phyloP scores from a whole-genome alignment of 2,113 vertebrate genomes.

The Daboia siamensis region DNA sequence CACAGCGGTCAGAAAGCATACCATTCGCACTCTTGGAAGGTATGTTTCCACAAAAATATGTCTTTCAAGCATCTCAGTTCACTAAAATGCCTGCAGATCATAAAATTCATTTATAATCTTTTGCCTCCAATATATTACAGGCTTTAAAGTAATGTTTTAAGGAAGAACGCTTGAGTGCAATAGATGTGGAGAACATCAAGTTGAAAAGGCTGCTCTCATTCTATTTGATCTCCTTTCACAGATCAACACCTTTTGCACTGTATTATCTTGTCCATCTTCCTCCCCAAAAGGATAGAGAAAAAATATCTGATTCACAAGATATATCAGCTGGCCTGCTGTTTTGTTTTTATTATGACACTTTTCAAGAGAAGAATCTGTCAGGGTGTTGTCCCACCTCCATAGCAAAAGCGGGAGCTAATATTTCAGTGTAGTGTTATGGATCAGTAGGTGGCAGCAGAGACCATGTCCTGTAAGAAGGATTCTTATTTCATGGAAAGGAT shows the following conservation, averaged over 20 bases:
- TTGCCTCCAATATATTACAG: not conserved
- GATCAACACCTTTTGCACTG: not conserved
- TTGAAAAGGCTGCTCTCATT: not conserved
- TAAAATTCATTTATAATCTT: not conserved
- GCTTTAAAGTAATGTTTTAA: not conserved
- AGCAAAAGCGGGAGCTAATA: not conserved
- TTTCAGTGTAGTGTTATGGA: too few relatives aligned
- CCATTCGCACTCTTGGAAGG: not conserved
- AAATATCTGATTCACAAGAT: not conserved
- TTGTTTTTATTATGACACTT: not conserved
- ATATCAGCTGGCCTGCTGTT: not conserved
- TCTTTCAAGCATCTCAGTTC: not conserved
- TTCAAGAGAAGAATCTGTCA: not conserved
- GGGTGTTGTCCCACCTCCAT: not conserved
- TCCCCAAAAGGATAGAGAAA: not conserved
- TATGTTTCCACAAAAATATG: not conserved
- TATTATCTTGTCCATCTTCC: not conserved
- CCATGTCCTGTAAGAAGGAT: not conserved
- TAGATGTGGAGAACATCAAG: not conserved
- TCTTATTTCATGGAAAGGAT: too few relatives aligned
- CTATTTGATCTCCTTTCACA: not conserved
- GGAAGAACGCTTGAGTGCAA: not conserved
- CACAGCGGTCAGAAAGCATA: not conserved
- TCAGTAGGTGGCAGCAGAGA: conserved; percentile 25
- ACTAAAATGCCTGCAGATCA: not conserved